Base-by-base conservation (phyloP, 2,888 invertebrate species). In the Erebia palarica region DNA sequence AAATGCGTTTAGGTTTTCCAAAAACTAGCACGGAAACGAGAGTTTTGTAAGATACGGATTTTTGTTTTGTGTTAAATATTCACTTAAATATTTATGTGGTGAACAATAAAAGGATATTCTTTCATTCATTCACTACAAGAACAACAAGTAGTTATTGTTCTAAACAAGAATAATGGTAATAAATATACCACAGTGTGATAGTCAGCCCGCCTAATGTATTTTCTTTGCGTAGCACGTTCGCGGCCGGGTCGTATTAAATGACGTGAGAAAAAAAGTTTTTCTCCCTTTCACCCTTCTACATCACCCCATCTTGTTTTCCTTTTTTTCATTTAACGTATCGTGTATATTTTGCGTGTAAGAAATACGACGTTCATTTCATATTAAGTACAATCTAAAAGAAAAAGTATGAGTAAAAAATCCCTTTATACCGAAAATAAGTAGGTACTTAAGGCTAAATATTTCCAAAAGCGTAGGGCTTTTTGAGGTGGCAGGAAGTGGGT, bases 181-280 rank as follows among this genome's bases (percentile, higher is more conserved):
- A 18, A 16, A 18, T 36, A 2, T 18, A 18, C 44, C 11, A 70
- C 83, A 83, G 86, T 88, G 85, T 88, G 72, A 88, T 58, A 57
- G 61, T 36, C 75, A 14, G 79, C 79, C 69, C 71, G 69, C 81
- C 81, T 86, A 86, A 88, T 87, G 84, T 87, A 83, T 86, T 88
- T 86, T 84, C 82, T 79, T 80, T 78, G 78, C 75, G 72, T 73
- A 67, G 70, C 75, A 71, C 72, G 75, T 64, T 65, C 74, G 78
- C 78, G 78, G 78, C 73, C 76, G 73, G 74, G 80, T 77, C 78
- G 79, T 82, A 86, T 84, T 87, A 86, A 87, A 88, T 85, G 87
- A 86, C 81, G 88, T 86, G 86, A 82, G 85, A 87, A 85, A 86
- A 86, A 80, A 81, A 80, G 82, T 80, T 77, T 77, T 66, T 68